Evolutionary conservation across 2,888 invertebrate species (phyloP).

Genomic region (Pinctada fucata): DNA sequence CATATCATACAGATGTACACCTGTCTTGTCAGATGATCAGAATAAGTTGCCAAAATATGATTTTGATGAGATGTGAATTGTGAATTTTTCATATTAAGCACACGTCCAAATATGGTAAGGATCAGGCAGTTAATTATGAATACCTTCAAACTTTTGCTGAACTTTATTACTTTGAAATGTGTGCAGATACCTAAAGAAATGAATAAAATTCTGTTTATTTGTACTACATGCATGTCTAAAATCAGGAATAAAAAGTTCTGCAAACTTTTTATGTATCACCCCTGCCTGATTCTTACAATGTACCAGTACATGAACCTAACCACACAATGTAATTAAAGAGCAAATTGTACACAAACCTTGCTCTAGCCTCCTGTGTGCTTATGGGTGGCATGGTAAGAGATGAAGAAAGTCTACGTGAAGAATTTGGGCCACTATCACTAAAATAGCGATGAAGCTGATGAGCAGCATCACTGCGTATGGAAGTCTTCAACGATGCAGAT

Average conservation of each 20-base stretch:
- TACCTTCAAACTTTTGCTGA: not conserved
- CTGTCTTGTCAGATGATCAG: too few species aligned
- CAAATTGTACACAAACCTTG: slow-evolving; percentile 53
- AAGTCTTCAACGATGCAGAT: slow-evolving; percentile 57
- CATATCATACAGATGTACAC: too few species aligned
- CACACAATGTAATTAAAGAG: too few species aligned
- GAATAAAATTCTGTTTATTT: not conserved
- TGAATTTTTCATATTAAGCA: too few species aligned
- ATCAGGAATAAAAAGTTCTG: too few species aligned
- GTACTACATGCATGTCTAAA: too few species aligned
- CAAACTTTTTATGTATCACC: too few species aligned
- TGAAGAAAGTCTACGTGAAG: slow-evolving; percentile 56
- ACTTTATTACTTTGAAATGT: not conserved
- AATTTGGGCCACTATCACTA: slow-evolving; percentile 31
- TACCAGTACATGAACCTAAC: not conserved
- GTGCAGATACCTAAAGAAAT: not conserved
- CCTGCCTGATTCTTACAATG: not conserved
- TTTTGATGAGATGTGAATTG: too few species aligned
- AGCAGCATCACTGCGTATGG: slow-evolving; percentile 62
- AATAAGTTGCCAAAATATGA: too few species aligned
- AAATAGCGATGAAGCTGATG: slow-evolving; percentile 46
- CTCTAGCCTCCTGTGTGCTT: slow-evolving; percentile 66
- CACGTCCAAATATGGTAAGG: too few species aligned
- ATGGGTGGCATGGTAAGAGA: slow-evolving; percentile 58
- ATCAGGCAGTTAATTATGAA: too few species aligned